Conservation (phyloP, 2,888 invertebrate genomes). For the Tetrapedia diversipes region DNA sequence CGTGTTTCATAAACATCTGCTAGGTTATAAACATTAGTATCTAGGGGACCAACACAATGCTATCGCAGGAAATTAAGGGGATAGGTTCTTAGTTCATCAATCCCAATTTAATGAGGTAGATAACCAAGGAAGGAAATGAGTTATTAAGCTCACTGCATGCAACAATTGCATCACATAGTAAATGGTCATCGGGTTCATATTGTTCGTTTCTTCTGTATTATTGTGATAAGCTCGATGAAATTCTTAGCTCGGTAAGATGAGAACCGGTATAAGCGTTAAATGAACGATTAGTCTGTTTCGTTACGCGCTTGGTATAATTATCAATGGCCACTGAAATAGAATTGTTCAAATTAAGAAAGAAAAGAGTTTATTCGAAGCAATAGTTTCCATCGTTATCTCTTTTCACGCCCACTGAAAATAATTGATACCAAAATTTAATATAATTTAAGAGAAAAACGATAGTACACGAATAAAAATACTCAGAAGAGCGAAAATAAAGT, state of each 20-base stretch:
- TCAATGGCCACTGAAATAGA: background rate
- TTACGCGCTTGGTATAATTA: background rate
- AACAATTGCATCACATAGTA: slow-evolving; percentile 23
- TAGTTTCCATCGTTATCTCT: too few relatives aligned
- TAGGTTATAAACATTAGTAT: background rate
- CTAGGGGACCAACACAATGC: background rate
- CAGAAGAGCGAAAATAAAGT: too few relatives aligned
- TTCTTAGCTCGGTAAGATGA: background rate
- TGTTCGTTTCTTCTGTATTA: background rate
- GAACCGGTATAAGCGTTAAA: background rate
- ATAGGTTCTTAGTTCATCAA: slow-evolving; percentile 13
- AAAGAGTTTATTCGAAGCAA: too few relatives aligned
- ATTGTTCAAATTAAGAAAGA: too few relatives aligned
- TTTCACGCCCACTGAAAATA: too few relatives aligned
- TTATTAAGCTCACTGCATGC: slow-evolving; percentile 1
- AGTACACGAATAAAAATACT: too few relatives aligned
- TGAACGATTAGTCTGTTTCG: background rate
- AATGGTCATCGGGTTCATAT: background rate
- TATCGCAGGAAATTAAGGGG: background rate
- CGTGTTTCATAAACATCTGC: background rate
- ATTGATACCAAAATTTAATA: too few relatives aligned
- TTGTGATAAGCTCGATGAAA: background rate
- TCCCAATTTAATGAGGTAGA: slow-evolving; percentile 11
- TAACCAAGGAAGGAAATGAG: background rate
- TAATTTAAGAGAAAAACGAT: too few relatives aligned